A percentile compares a stretch with the other conserved stretches of the same genome.
Evolutionary conservation across 1,140 invertebrate species (phyloP).

Genomic region (Aphis craccivora): DNA sequence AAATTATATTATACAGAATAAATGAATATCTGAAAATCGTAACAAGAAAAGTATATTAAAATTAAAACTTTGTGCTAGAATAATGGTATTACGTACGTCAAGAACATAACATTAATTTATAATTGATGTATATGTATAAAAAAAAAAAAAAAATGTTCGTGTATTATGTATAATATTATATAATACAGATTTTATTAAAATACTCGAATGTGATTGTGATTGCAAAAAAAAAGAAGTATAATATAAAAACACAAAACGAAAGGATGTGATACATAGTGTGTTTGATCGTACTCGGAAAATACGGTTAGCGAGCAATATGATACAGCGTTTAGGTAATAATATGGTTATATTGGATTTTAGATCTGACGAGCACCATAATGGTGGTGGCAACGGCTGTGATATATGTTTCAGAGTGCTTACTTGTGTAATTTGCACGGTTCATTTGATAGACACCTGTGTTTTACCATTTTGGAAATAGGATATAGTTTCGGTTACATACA

Average conservation of each 20-base stretch:
- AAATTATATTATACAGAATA: background rate
- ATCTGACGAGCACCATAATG: background rate
- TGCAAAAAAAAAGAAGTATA: background rate
- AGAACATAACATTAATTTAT: background rate
- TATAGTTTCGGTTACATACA: background rate
- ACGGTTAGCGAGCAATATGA: background rate
- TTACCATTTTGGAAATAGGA: background rate
- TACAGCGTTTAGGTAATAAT: background rate
- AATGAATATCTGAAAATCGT: background rate
- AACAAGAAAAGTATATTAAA: background rate
- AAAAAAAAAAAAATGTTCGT: background rate
- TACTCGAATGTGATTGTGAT: background rate
- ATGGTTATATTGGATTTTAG: constrained; percentile 31
- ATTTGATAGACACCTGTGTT: background rate
- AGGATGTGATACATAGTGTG: background rate
- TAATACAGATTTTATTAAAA: background rate
- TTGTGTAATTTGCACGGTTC: constrained; percentile 19
- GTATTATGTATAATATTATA: background rate
- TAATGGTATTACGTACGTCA: background rate
- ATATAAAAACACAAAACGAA: background rate
- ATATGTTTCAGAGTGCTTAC: constrained; percentile 21
- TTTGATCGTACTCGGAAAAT: background rate
- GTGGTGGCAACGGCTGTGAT: background rate
- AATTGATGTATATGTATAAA: background rate
- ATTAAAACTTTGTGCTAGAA: background rate